A percentile compares a stretch with the other conserved stretches of the same genome.
phyloP scores from a whole-genome alignment of 2,113 vertebrate species.

The Phocoena phocoena region DNA sequence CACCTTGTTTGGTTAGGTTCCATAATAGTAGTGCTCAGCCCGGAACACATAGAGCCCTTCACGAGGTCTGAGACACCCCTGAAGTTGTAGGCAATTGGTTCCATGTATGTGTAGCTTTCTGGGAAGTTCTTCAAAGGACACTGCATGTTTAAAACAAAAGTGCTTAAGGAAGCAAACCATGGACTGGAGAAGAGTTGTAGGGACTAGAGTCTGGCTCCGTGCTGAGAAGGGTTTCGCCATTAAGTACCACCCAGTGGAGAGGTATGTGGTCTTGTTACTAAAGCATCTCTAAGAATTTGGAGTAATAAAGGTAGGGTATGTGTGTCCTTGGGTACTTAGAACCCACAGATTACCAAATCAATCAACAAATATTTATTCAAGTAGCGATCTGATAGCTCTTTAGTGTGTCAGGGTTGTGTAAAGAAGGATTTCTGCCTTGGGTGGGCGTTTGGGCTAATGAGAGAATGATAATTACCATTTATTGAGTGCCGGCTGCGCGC shows the following conservation, averaged over 20 bases:
- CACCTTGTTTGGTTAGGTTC: neutral
- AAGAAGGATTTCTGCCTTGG: conserved; percentile 63
- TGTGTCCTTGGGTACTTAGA: neutral
- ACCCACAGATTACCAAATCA: conserved; percentile 49
- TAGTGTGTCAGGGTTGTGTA: conserved; percentile 55
- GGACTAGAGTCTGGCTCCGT: neutral
- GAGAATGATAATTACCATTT: conserved; percentile 67
- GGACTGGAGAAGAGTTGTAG: neutral
- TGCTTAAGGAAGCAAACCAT: neutral
- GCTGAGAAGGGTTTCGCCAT: neutral
- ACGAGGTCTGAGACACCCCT: neutral
- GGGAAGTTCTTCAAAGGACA: conserved; percentile 3
- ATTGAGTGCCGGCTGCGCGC: conserved; percentile 33
- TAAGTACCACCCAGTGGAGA: neutral
- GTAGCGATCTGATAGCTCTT: conserved; percentile 19
- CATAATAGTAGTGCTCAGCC: neutral
- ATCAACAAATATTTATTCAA: conserved; percentile 70
- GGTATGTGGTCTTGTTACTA: neutral
- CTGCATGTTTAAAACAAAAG: neutral
- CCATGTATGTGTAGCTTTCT: neutral
- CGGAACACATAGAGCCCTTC: neutral
- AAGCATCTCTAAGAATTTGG: neutral
- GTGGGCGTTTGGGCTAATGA: conserved; percentile 61
- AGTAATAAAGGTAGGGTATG: neutral
- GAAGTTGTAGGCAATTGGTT: neutral